Evolutionary conservation across 2,888 invertebrate genomes (phyloP).

Genomic region (Epirrhoe alternata): DNA sequence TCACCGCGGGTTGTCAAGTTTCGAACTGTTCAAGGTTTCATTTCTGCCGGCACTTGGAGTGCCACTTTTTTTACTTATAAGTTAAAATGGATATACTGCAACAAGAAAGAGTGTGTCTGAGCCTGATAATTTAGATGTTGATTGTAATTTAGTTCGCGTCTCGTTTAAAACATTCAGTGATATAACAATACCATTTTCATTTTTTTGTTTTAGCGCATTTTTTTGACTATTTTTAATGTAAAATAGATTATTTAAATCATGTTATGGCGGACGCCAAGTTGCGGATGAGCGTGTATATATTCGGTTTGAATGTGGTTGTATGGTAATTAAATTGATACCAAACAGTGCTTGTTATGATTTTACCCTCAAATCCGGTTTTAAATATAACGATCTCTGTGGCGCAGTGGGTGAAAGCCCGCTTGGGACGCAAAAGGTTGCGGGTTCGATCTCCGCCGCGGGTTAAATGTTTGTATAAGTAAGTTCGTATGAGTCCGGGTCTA

Average conservation of each 20-base stretch:
- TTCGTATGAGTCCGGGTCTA: too few relatives aligned
- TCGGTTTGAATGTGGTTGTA: conserved; percentile 22
- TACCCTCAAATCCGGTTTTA: too few relatives aligned
- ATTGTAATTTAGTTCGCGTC: background rate
- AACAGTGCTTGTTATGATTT: background rate
- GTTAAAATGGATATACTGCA: background rate
- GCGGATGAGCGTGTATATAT: conserved; percentile 4
- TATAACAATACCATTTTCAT: background rate
- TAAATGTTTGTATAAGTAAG: too few relatives aligned
- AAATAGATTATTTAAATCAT: background rate
- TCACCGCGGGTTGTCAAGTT: too few relatives aligned
- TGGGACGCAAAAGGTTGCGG: too few relatives aligned
- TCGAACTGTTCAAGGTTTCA: too few relatives aligned
- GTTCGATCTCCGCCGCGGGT: too few relatives aligned
- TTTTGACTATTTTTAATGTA: conserved; percentile 5
- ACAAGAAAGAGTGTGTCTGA: background rate
- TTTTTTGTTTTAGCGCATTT: background rate
- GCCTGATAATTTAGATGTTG: background rate
- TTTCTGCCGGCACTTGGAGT: too few relatives aligned
- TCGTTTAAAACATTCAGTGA: background rate
- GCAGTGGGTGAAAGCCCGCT: too few relatives aligned
- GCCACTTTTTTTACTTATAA: background rate
- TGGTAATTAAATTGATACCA: conserved; percentile 19
- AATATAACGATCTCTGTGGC: too few relatives aligned
- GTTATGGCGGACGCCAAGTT: conserved; percentile 16